These are phyloP conservation scores for Acronicta psi DNA, from an alignment of 2,888 invertebrate species.

Conservation along the genomic window DNA sequence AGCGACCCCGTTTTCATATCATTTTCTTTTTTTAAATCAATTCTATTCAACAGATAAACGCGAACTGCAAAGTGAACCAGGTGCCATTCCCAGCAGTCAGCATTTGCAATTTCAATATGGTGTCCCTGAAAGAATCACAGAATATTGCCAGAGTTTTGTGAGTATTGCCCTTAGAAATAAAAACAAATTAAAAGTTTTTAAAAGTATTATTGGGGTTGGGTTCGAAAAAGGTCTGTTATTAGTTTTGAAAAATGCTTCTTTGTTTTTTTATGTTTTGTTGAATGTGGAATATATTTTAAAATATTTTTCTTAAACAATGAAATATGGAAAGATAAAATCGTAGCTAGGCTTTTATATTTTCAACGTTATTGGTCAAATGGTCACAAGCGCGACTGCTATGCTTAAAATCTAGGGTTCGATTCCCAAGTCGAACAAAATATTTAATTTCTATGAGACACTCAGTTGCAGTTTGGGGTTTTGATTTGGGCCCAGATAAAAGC, in stretches of 20 bases:
- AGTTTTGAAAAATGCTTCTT: not conserved
- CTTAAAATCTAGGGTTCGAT: no score
- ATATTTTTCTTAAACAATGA: no score
- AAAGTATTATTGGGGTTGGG: no score
- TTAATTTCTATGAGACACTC: no score
- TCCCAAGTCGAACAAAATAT: no score
- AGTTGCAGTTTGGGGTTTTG: no score
- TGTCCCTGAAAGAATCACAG: conserved; percentile 70
- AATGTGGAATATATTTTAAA: not conserved
- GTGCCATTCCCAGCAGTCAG: conserved; percentile 81
- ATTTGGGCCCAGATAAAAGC: no score
- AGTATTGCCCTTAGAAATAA: conserved; percentile 52
- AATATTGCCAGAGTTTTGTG: conserved; percentile 73
- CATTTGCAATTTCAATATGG: conserved; percentile 80
- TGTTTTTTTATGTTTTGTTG: not conserved
- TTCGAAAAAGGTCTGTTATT: not conserved
- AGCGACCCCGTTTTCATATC: not conserved
- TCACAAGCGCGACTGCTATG: no score
- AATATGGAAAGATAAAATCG: no score
- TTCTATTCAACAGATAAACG: conserved; percentile 70
- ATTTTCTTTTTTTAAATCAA: not conserved
- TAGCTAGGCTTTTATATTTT: no score
- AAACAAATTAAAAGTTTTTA: not conserved
- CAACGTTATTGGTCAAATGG: no score
- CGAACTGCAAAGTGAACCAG: conserved; percentile 77